Evolutionary conservation across 2,113 vertebrate genomes (phyloP).

Genomic region (Hiodon tergisus): DNA sequence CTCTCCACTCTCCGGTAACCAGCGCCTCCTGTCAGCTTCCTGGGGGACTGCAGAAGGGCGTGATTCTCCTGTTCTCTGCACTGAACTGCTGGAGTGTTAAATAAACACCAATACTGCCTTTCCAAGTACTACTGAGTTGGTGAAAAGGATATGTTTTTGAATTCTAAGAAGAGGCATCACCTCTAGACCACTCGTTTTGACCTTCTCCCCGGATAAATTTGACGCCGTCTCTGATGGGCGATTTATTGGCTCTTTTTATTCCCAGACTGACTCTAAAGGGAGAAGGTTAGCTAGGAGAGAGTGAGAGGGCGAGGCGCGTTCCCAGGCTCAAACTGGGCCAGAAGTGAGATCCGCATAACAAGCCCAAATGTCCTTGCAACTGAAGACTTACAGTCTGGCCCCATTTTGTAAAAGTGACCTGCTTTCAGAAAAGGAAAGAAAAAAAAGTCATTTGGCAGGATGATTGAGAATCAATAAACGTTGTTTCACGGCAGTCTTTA

Average conservation of each 20-base stretch:
- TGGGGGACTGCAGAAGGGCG: no score
- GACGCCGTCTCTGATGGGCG: background rate
- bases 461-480: background rate
- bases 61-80: no score
- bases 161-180: background rate
- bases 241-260: background rate
- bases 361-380: background rate
- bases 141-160: conserved; percentile 4
- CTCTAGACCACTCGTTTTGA: background rate
- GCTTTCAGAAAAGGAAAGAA: background rate
- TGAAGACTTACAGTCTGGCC: background rate
- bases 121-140: no score
- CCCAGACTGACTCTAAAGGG: background rate
- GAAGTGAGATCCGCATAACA: background rate
- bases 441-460: background rate
- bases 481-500: background rate
- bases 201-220: background rate
- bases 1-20: no score
- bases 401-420: background rate
- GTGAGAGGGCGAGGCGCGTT: background rate
- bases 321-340: background rate
- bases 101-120: no score
- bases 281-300: background rate
- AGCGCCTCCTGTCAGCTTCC: no score
- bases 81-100: no score